These are phyloP conservation scores for Mycetomoellerius zeteki DNA, from an alignment of 1,140 invertebrate species.

Conservation along the genomic window DNA sequence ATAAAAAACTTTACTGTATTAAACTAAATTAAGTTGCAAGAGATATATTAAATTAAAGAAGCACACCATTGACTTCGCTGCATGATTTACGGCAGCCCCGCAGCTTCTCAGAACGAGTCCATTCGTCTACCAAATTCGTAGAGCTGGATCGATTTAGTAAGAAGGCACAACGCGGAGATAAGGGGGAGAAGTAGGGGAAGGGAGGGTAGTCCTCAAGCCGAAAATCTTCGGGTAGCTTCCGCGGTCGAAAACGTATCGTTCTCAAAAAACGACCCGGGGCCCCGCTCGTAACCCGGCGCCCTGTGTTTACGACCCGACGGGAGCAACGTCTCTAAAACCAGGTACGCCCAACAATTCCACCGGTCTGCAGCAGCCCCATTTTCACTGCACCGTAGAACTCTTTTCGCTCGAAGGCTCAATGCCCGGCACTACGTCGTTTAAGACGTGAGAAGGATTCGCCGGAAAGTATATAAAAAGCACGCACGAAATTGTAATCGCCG, in stretches of 20 bases:
- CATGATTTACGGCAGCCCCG: slow-evolving; percentile 47
- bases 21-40: slow-evolving; percentile 41
- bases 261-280: slow-evolving; percentile 72
- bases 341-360: slow-evolving; percentile 78
- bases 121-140: slow-evolving; percentile 62
- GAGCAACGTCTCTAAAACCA: slow-evolving; percentile 80
- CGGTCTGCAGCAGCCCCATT: slow-evolving; percentile 70
- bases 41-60: slow-evolving; percentile 55
- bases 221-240: slow-evolving; percentile 74
- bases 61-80: slow-evolving; percentile 8
- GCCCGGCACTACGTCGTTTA: slow-evolving; percentile 29
- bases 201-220: slow-evolving; percentile 57
- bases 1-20: not conserved
- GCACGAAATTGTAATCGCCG: slow-evolving; percentile 23
- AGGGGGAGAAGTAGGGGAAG: not conserved
- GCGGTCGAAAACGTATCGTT: slow-evolving; percentile 74
- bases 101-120: slow-evolving; percentile 42
- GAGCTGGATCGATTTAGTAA: slow-evolving; percentile 50
- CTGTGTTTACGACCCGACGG: slow-evolving; percentile 82
- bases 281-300: slow-evolving; percentile 79
- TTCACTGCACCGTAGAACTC: slow-evolving; percentile 70
- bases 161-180: not conserved
- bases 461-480: slow-evolving; percentile 40
- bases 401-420: slow-evolving; percentile 54
- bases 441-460: slow-evolving; percentile 48